Evolutionary conservation across 2,888 invertebrate species (phyloP).

Genomic region (Trichacis sp.): DNA sequence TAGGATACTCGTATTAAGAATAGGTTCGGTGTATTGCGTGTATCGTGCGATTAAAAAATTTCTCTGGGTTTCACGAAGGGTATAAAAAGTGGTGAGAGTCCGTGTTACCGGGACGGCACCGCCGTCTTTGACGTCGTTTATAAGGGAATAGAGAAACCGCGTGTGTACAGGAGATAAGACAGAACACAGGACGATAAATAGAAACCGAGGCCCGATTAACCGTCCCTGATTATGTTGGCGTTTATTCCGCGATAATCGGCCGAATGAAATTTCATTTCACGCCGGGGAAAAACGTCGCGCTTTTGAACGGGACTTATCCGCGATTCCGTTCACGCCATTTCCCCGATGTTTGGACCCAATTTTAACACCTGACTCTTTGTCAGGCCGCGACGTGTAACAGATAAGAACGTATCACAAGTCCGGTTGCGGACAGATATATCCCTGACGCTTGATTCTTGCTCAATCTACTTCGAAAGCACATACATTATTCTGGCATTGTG

Average conservation of each 20-base stretch:
- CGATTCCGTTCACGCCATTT: background rate
- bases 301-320: no score
- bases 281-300: constrained; percentile 11
- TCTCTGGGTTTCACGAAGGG: constrained; percentile 42
- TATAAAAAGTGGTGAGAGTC: constrained; percentile 45
- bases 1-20: constrained; percentile 15
- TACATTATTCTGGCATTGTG: constrained; percentile 50
- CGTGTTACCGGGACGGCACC: constrained; percentile 40
- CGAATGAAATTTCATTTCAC: constrained; percentile 36
- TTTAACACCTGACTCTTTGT: constrained; percentile 47
- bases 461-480: constrained; percentile 53
- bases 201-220: constrained; percentile 41
- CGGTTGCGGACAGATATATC: constrained; percentile 43
- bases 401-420: constrained; percentile 57
- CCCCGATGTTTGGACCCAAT: background rate
- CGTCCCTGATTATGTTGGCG: constrained; percentile 35
- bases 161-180: constrained; percentile 37
- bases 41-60: constrained; percentile 44
- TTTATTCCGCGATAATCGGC: constrained; percentile 37
- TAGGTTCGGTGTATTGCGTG: constrained; percentile 21
- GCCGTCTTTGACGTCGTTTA: constrained; percentile 44
- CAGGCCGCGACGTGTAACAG: constrained; percentile 47
- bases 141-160: constrained; percentile 44
- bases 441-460: constrained; percentile 51
- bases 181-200: constrained; percentile 36